A percentile compares a stretch with the other conserved stretches of the same genome.
These are phyloP conservation scores for Zosterops lateralis DNA, from an alignment of 2,113 vertebrate genomes.

Conservation along the genomic window DNA sequence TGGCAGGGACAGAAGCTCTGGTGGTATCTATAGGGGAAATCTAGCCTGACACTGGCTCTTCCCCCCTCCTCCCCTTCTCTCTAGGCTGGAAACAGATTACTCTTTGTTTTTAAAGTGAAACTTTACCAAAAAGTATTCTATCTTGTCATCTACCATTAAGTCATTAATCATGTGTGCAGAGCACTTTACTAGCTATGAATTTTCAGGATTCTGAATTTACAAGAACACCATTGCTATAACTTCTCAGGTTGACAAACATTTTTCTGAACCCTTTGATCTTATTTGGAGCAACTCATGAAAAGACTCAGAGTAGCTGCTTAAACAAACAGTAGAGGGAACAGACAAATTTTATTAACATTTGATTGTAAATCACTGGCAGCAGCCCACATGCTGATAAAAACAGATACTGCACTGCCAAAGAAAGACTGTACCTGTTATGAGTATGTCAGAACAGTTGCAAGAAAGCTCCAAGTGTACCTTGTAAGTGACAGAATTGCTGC, in stretches of 20 bases:
- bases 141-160: constrained; percentile 71
- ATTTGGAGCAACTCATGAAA: constrained; percentile 49
- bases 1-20: constrained; percentile 68
- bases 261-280: constrained; percentile 69
- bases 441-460: background rate
- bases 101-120: constrained; percentile 73
- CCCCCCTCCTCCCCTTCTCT: background rate
- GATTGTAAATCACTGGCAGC: constrained; percentile 48
- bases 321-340: constrained; percentile 54
- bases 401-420: constrained; percentile 8
- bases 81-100: constrained; percentile 61
- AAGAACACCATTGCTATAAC: constrained; percentile 12
- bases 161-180: constrained; percentile 60
- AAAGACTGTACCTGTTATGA: background rate
- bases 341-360: constrained; percentile 57
- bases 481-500: constrained; percentile 8
- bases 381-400: constrained; percentile 17
- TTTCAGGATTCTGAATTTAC: constrained; percentile 58
- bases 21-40: constrained; percentile 73
- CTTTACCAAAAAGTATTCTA: constrained; percentile 65
- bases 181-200: constrained; percentile 65
- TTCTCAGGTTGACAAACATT: constrained; percentile 43
- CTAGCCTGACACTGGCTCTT: constrained; percentile 58
- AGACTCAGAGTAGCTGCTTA: constrained; percentile 48
- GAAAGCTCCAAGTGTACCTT: background rate